phyloP scores from a whole-genome alignment of 2,888 invertebrate species.

The Cetonia aurata region DNA sequence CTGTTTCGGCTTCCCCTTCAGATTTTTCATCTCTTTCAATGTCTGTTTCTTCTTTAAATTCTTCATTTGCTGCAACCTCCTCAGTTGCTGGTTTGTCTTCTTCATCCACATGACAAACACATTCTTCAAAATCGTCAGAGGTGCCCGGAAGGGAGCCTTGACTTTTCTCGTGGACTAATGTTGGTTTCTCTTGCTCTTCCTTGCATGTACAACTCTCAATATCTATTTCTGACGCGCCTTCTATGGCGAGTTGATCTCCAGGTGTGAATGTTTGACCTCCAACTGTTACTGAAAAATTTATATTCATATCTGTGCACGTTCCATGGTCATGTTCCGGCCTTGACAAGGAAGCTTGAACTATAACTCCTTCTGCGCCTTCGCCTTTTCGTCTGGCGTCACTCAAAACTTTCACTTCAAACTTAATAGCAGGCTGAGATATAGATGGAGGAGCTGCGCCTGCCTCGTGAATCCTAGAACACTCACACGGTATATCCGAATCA shows the following conservation, averaged over 20 bases:
- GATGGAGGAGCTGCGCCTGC: conserved; percentile 56
- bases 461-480: conserved; percentile 54
- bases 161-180: not conserved
- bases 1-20: conserved; percentile 1
- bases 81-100: not conserved
- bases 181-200: not conserved
- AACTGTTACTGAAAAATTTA: conserved; percentile 29
- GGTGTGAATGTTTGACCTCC: not conserved
- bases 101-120: not conserved
- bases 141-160: not conserved
- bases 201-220: conserved; percentile 1
- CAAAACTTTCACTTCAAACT: conserved; percentile 42
- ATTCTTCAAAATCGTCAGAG: not conserved
- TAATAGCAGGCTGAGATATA: conserved; percentile 45
- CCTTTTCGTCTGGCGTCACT: conserved; percentile 37
- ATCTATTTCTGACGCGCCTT: not conserved
- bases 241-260: conserved; percentile 11
- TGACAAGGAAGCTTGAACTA: conserved; percentile 29
- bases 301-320: conserved; percentile 1
- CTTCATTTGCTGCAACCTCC: not conserved
- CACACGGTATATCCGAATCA: conserved; percentile 51
- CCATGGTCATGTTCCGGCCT: conserved; percentile 13
- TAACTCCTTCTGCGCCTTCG: conserved; percentile 40
- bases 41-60: not conserved
- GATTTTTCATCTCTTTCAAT: not conserved